These are phyloP conservation scores for Coenobita brevimanus DNA, from an alignment of 1,140 invertebrate genomes.

Conservation along the genomic window DNA sequence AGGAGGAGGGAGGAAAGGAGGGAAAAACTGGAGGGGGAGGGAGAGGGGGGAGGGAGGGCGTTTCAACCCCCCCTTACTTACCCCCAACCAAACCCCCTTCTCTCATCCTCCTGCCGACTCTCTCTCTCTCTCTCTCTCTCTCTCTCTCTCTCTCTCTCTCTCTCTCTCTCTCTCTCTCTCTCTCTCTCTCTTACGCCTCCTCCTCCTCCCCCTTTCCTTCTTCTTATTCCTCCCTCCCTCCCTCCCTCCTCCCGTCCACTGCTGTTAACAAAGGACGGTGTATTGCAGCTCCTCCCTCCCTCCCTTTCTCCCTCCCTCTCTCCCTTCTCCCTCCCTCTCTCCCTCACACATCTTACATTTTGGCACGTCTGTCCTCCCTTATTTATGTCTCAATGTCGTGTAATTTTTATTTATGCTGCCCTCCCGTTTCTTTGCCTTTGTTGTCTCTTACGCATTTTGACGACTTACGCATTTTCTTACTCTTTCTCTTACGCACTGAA, in stretches of 20 bases:
- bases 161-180: background rate
- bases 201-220: background rate
- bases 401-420: no score
- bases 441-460: no score
- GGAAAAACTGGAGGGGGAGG: no score
- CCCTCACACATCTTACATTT: slow-evolving; percentile 32
- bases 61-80: no score
- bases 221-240: background rate
- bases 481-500: no score
- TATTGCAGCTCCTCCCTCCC: slow-evolving; percentile 8
- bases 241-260: background rate
- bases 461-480: no score
- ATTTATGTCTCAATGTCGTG: no score
- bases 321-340: background rate
- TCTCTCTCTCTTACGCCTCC: background rate
- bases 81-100: background rate
- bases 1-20: no score
- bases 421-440: no score
- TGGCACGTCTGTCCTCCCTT: background rate
- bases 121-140: background rate
- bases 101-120: background rate
- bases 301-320: background rate
- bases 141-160: background rate
- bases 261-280: slow-evolving; percentile 21
- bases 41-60: no score